These are phyloP conservation scores for Nothoprocta pentlandii DNA, from an alignment of 2,113 vertebrate genomes.

Conservation along the genomic window DNA sequence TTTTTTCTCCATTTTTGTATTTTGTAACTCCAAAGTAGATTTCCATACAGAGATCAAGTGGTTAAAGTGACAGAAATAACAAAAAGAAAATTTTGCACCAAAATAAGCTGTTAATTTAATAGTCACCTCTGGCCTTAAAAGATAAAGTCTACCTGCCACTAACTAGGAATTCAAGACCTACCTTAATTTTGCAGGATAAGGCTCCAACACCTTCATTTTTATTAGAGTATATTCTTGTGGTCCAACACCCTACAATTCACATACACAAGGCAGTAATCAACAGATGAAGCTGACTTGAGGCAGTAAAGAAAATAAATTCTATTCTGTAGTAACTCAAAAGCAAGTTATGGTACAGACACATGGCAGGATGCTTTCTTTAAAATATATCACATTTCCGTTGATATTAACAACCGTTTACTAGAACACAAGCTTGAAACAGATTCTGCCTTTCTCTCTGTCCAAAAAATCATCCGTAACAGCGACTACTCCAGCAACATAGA, in stretches of 20 bases:
- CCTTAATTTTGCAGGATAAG: constrained; percentile 92
- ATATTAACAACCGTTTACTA: not conserved
- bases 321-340: not conserved
- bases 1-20: not conserved
- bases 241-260: constrained; percentile 88
- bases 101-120: not conserved
- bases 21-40: not conserved
- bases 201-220: constrained; percentile 95
- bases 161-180: constrained; percentile 61
- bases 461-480: not conserved
- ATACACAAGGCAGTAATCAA: constrained; percentile 30
- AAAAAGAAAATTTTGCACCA: not conserved
- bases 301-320: not conserved
- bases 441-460: not conserved
- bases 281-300: not conserved
- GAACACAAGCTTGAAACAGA: not conserved
- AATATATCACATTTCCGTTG: not conserved
- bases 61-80: not conserved
- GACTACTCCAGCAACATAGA: not conserved
- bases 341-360: not conserved
- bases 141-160: not conserved
- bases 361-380: not conserved
- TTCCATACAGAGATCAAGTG: not conserved
- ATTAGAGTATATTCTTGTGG: constrained; percentile 96
- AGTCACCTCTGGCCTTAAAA: not conserved